These are phyloP conservation scores for Mesochorus sp. DNA, from an alignment of 2,888 invertebrate species.

Conservation along the genomic window DNA sequence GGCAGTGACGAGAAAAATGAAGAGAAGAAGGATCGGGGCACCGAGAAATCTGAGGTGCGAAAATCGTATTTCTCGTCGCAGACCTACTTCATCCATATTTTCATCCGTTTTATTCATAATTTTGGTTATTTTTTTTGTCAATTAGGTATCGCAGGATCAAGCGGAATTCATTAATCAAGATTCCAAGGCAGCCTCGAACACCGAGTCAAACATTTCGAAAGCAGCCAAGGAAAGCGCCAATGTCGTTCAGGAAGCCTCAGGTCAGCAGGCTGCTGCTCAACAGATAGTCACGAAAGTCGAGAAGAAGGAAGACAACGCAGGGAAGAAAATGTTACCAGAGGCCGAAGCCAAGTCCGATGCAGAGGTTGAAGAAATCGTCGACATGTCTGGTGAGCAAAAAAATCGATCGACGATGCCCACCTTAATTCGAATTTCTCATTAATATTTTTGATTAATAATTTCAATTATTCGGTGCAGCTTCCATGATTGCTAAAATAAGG, in stretches of 20 bases:
- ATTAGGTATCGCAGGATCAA: constrained; percentile 45
- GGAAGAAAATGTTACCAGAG: constrained; percentile 73
- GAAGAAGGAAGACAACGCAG: constrained; percentile 76
- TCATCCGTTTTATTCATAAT: neutral
- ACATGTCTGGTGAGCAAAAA: constrained; percentile 86
- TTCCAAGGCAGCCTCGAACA: constrained; percentile 44
- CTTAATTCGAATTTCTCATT: constrained; percentile 60
- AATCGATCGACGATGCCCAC: too few species aligned
- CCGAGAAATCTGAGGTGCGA: constrained; percentile 73
- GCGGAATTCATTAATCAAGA: constrained; percentile 37
- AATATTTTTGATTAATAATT: too few species aligned
- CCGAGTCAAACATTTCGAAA: constrained; percentile 63
- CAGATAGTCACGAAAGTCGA: constrained; percentile 65
- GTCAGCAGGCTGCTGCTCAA: constrained; percentile 46
- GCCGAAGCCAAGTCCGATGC: constrained; percentile 73
- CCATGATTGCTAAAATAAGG: constrained; percentile 87
- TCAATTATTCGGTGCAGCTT: constrained; percentile 84
- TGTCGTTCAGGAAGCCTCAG: constrained; percentile 67
- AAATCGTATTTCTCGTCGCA: neutral
- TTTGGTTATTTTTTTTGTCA: neutral
- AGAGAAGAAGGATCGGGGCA: constrained; percentile 77
- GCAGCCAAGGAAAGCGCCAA: constrained; percentile 70
- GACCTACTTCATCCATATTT: neutral
- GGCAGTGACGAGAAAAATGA: constrained; percentile 71
- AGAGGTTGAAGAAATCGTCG: constrained; percentile 82